These are phyloP conservation scores for Meandrina meandrites DNA, from an alignment of 92 coral and sea anemone species.

Conservation along the genomic window DNA sequence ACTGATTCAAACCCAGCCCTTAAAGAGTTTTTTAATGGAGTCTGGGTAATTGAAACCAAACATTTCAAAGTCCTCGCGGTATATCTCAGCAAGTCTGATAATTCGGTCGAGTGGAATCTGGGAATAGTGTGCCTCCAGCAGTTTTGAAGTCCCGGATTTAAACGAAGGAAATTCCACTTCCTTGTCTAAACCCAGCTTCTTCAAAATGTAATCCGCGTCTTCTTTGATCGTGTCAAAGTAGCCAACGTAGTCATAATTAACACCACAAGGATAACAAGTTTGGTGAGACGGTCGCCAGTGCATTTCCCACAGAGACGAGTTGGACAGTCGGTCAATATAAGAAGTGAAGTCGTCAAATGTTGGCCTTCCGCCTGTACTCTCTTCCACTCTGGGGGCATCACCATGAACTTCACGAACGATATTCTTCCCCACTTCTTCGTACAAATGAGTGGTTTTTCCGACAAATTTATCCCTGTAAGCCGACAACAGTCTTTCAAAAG, in stretches of 20 bases:
- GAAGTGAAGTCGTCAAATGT: constrained; percentile 30
- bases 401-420: constrained; percentile 19
- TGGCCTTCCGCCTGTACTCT: background rate
- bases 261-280: constrained; percentile 25
- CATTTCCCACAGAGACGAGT: constrained; percentile 23
- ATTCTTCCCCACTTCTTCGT: background rate
- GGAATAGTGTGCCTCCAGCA: constrained; percentile 19
- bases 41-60: constrained; percentile 32
- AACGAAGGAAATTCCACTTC: constrained; percentile 28
- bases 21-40: constrained; percentile 19
- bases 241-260: constrained; percentile 20
- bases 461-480: constrained; percentile 39
- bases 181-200: constrained; percentile 12
- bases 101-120: constrained; percentile 26
- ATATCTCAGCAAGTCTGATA: constrained; percentile 13
- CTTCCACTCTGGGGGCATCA: background rate
- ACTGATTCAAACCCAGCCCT: background rate
- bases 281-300: constrained; percentile 44
- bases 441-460: constrained; percentile 14
- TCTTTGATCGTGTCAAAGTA: constrained; percentile 31
- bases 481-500: constrained; percentile 30
- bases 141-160: constrained; percentile 12
- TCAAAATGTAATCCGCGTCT: constrained; percentile 28
- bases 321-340: constrained; percentile 3
- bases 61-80: constrained; percentile 36